Base-by-base conservation (phyloP, 2,888 invertebrate species). In the Clivina fossor region DNA sequence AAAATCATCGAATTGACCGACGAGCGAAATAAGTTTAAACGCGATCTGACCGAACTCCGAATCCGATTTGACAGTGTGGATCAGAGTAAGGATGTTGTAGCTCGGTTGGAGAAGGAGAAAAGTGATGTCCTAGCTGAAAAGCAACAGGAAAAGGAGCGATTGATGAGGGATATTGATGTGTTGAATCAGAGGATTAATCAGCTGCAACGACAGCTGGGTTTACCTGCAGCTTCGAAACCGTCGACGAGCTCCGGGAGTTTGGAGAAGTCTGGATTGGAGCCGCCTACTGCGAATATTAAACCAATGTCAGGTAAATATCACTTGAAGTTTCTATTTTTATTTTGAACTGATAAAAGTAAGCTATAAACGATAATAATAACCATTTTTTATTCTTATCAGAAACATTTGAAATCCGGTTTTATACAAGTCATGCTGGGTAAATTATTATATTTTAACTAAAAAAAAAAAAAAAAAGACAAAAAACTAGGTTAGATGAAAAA, bases 271-370 rank as follows among this genome's bases (percentile, higher is more conserved):
- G 74, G 76, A 2, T 74, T 75, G 0, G 85, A 84, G 62, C 82
- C 85, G 20, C 83, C 88, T 0, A 95, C 93, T 1, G 95, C 95
- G 3, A 95, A 95, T 69, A 95, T 95, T 35, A 92, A 93, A 71
- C 95, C 95, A 0, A 92, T 95, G 87, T 89, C 94, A 2, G 91
- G n/a, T n/a, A n/a, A n/a, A n/a, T n/a, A n/a, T n/a, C n/a, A n/a
- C n/a, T n/a, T n/a, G n/a, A n/a, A n/a, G n/a, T n/a, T n/a, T n/a
- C n/a, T n/a, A n/a, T n/a, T n/a, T n/a, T n/a, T n/a, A n/a, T n/a
- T n/a, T n/a, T n/a, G n/a, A n/a, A n/a, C n/a, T n/a, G n/a, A n/a
- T n/a, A n/a, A n/a, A n/a, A n/a, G n/a, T n/a, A n/a, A n/a, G n/a
- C n/a, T n/a, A n/a, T n/a, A n/a, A n/a, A n/a, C n/a, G n/a, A n/a